phyloP scores from a whole-genome alignment of 2,113 vertebrate genomes.

The Stomatorhinus ivindoensis region DNA sequence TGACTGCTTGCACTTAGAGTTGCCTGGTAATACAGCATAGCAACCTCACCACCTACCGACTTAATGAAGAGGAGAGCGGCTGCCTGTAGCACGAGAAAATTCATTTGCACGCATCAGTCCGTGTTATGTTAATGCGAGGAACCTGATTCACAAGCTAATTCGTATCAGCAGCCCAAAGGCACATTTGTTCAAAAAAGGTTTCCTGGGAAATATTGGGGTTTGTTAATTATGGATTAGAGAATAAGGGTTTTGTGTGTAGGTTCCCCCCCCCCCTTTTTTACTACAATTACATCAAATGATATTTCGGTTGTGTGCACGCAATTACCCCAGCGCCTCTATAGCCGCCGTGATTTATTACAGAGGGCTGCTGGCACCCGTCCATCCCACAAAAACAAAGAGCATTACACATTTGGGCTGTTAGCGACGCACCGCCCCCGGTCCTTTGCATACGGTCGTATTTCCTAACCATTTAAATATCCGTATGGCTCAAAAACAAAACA shows the following conservation, averaged over 20 bases:
- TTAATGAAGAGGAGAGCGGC: neutral
- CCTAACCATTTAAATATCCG: neutral
- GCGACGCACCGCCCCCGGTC: neutral
- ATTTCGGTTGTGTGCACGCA: neutral
- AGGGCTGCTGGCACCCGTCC: neutral
- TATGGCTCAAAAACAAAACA: neutral
- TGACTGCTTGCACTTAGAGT: neutral
- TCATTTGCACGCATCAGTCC: neutral
- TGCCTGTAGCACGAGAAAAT: neutral
- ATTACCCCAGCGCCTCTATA: neutral
- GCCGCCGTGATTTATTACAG: neutral
- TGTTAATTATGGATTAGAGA: conserved; percentile 10
- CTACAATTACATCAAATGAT: conserved; percentile 11
- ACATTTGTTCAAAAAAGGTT: neutral
- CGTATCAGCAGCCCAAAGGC: neutral
- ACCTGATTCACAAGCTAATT: neutral
- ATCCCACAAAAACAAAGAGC: neutral
- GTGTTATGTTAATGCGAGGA: neutral
- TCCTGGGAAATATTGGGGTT: conserved; percentile 3
- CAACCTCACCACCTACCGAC: neutral
- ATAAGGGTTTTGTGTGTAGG: neutral
- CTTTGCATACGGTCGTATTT: neutral
- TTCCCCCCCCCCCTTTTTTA: neutral
- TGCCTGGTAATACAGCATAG: neutral
- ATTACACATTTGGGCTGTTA: neutral